These are phyloP conservation scores for Pomatorhinus ruficollis DNA, from an alignment of 2,113 vertebrate species.

Conservation along the genomic window DNA sequence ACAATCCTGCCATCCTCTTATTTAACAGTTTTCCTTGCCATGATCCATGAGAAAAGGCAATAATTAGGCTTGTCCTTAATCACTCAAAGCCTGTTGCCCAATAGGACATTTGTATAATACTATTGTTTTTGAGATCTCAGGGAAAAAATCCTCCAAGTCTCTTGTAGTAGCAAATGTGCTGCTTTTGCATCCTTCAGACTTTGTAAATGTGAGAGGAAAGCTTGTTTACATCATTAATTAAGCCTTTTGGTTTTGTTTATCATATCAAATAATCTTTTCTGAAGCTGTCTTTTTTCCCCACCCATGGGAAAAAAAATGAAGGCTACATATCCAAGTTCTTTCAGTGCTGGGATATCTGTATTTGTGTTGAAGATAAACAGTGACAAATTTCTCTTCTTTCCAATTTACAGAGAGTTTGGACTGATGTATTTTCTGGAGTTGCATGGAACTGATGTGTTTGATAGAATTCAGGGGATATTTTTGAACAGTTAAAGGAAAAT, in stretches of 20 bases:
- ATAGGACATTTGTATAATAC: neutral
- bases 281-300: neutral
- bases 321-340: neutral
- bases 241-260: neutral
- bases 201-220: neutral
- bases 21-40: neutral
- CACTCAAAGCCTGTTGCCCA: rapidly evolving
- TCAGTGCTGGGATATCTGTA: neutral
- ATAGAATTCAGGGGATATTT: conserved; percentile 30
- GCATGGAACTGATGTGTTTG: neutral
- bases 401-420: neutral
- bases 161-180: neutral
- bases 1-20: neutral
- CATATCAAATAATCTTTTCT: neutral
- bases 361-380: neutral
- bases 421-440: neutral
- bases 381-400: neutral
- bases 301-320: neutral
- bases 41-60: neutral
- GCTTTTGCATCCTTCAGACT: neutral
- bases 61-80: neutral
- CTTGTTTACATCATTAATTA: neutral
- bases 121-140: neutral
- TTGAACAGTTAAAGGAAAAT: conserved; percentile 25
- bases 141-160: neutral